phyloP scores from a whole-genome alignment of 2,797 vertebrate genomes.

The Protonibea diacanthus region DNA sequence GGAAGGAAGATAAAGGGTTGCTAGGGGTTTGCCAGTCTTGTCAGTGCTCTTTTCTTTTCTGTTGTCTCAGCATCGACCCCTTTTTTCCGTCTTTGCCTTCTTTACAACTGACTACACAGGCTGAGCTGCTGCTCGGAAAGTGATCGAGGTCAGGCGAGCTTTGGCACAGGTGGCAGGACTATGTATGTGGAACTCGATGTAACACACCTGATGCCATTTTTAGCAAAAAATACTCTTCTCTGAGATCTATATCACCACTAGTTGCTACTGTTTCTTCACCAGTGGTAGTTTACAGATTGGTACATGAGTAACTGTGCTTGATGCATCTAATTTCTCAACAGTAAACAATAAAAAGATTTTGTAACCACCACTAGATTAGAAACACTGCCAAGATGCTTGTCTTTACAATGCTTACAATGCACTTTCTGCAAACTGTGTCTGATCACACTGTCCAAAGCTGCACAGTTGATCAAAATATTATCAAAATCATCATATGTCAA shows the following conservation, averaged over 20 bases:
- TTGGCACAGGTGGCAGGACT: not conserved
- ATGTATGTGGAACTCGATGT: not conserved
- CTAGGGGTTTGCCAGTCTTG: not conserved
- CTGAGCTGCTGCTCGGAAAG: not conserved
- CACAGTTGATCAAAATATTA: no score
- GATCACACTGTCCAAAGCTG: not conserved
- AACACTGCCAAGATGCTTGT: not conserved
- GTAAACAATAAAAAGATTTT: not conserved
- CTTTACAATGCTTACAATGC: not conserved
- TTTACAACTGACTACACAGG: not conserved
- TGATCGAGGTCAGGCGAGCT: not conserved
- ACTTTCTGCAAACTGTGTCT: constrained; percentile 8
- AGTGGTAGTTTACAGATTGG: not conserved
- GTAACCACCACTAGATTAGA: not conserved
- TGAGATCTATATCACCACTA: not conserved
- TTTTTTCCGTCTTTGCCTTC: constrained; percentile 1
- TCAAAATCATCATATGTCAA: no score
- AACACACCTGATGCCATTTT: not conserved
- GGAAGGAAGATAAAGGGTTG: not conserved
- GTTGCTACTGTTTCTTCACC: not conserved
- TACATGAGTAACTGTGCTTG: not conserved
- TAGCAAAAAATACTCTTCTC: not conserved
- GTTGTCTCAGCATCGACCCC: constrained; percentile 13
- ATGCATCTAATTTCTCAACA: not conserved
- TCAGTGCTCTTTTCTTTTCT: constrained; percentile 4